phyloP scores from a whole-genome alignment of 2,888 invertebrate genomes.

The Schrankia costaestrigalis region DNA sequence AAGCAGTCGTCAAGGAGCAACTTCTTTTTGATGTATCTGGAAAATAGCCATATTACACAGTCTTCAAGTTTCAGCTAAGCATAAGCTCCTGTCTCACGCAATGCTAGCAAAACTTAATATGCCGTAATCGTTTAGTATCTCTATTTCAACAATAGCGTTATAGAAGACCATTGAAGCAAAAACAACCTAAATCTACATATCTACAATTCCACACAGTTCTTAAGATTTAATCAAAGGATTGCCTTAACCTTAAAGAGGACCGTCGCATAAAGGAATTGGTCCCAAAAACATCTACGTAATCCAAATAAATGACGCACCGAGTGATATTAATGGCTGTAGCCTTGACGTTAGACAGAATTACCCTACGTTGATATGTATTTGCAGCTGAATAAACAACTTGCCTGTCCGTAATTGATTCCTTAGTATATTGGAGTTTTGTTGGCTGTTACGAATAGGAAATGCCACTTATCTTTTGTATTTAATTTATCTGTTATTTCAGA shows the following conservation, averaged over 20 bases:
- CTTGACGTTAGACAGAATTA: conserved; percentile 26
- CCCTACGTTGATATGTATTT: conserved; percentile 23
- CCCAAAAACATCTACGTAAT: conserved; percentile 50
- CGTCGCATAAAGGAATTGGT: conserved; percentile 41
- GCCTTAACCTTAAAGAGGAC: conserved; percentile 31
- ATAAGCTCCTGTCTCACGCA: too few species aligned
- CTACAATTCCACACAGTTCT: too few species aligned
- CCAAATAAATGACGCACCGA: conserved; percentile 50
- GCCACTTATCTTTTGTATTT: background rate
- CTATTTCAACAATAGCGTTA: too few species aligned
- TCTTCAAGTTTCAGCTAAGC: too few species aligned
- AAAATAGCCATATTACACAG: too few species aligned
- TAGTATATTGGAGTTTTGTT: conserved; percentile 3
- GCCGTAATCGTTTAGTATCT: too few species aligned
- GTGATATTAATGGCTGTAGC: conserved; percentile 52
- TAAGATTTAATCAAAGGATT: conserved; percentile 38
- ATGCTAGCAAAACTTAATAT: too few species aligned
- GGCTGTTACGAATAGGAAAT: background rate
- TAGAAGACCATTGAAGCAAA: too few species aligned
- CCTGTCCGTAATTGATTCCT: conserved; percentile 18
- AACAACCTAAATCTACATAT: background rate
- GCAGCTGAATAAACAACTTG: conserved; percentile 20
- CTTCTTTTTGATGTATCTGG: too few species aligned
- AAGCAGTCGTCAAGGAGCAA: too few species aligned
- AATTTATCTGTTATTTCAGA: background rate